phyloP scores from a whole-genome alignment of 2,113 vertebrate species.

The Nesogale talazaci region DNA sequence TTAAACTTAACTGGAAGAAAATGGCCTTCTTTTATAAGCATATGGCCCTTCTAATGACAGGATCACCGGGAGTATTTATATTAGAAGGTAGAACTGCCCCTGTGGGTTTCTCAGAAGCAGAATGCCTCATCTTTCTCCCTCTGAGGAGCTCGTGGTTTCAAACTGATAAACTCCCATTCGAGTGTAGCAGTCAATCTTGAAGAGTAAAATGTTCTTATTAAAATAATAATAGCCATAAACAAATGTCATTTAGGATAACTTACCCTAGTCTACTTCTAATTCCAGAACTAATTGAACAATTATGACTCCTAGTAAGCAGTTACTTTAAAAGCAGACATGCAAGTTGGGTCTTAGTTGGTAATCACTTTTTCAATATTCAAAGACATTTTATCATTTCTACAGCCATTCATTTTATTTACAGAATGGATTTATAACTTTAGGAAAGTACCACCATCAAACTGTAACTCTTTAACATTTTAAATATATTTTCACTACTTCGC shows the following conservation, averaged over 20 bases:
- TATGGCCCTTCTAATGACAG: no score
- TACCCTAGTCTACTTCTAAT: neutral
- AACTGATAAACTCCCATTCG: no score
- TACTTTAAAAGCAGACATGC: conserved; percentile 25
- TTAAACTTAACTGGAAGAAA: neutral
- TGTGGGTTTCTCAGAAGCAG: no score
- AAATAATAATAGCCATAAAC: neutral
- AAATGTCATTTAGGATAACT: neutral
- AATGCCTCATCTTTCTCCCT: no score
- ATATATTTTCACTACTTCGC: neutral
- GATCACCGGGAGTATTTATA: no score
- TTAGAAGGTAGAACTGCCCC: no score
- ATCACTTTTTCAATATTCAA: neutral
- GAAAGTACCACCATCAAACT: neutral
- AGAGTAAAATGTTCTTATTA: neutral
- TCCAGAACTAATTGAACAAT: neutral
- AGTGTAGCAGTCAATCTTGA: no score
- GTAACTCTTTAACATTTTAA: neutral
- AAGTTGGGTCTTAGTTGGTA: conserved; percentile 13
- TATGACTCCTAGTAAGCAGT: neutral
- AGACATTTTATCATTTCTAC: conserved; percentile 21
- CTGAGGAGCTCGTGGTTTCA: no score
- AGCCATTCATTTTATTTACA: neutral
- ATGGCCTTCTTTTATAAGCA: neutral
- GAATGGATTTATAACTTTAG: neutral